These are phyloP conservation scores for Harpegnathos saltator DNA, from an alignment of 1,140 invertebrate genomes.

Conservation along the genomic window DNA sequence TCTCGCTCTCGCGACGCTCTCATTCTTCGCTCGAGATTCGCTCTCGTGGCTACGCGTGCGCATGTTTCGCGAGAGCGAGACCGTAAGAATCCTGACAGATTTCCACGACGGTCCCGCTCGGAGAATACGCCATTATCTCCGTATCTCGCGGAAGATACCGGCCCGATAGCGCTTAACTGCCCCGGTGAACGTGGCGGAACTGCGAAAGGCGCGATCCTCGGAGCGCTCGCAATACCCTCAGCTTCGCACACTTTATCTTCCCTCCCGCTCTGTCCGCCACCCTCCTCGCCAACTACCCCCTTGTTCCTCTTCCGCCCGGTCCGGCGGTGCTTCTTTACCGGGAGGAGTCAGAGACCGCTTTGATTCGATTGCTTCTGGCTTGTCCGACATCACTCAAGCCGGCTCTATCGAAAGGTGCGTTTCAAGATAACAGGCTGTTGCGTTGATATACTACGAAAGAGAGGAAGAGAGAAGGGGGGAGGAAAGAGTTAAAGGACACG, in stretches of 20 bases:
- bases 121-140: background rate
- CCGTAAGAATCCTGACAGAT: background rate
- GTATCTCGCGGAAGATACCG: conserved; percentile 3
- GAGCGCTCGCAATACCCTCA: conserved; percentile 26
- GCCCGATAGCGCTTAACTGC: background rate
- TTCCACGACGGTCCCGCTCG: background rate
- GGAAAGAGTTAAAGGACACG: conserved; percentile 54
- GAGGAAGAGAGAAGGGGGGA: too few relatives aligned
- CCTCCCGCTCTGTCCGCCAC: too few relatives aligned
- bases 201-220: conserved; percentile 20
- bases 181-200: conserved; percentile 26
- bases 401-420: conserved; percentile 53
- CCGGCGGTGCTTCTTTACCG: conserved; percentile 18
- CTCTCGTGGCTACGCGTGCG: background rate
- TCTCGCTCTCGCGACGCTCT: conserved; percentile 30
- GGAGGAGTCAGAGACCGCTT: conserved; percentile 55
- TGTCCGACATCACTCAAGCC: conserved; percentile 60
- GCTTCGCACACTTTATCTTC: conserved; percentile 55
- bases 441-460: conserved; percentile 55
- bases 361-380: conserved; percentile 61
- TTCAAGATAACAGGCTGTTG: conserved; percentile 57
- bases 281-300: background rate
- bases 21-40: background rate
- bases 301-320: conserved; percentile 45
- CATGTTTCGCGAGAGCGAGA: too few relatives aligned